These are phyloP conservation scores for Caenorhabditis sp. DNA, from an alignment of 2,888 invertebrate genomes.

Conservation along the genomic window DNA sequence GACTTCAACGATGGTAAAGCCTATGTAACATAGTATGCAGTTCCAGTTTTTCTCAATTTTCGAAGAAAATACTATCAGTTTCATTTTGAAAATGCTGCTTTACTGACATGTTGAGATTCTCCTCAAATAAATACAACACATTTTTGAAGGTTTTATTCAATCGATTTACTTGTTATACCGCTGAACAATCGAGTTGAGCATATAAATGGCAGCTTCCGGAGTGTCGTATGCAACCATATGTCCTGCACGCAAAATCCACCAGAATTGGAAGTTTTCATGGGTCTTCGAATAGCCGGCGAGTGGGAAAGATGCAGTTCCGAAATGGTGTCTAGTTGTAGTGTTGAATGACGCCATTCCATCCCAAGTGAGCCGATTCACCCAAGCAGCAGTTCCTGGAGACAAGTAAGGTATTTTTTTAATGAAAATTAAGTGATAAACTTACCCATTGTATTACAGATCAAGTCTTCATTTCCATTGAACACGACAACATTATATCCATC, in stretches of 20 bases:
- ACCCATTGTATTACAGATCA: slow-evolving; percentile 85
- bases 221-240: slow-evolving; percentile 76
- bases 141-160: neutral
- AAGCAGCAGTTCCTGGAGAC: slow-evolving; percentile 77
- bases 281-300: slow-evolving; percentile 58
- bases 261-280: slow-evolving; percentile 79
- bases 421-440: neutral
- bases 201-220: slow-evolving; percentile 51
- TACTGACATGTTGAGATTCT: too few species aligned
- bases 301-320: slow-evolving; percentile 47
- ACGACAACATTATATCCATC: slow-evolving; percentile 77
- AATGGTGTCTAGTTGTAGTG: slow-evolving; percentile 52
- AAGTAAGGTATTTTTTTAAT: too few species aligned
- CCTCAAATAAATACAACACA: slow-evolving; percentile 13
- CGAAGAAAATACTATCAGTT: too few species aligned
- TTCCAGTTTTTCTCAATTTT: too few species aligned
- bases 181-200: slow-evolving; percentile 37
- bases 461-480: slow-evolving; percentile 83
- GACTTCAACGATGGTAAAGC: too few species aligned
- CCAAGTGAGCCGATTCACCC: slow-evolving; percentile 82
- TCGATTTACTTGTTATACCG: slow-evolving; percentile 23
- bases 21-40: too few species aligned
- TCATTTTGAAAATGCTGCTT: too few species aligned
- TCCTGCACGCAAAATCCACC: slow-evolving; percentile 83
- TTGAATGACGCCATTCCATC: slow-evolving; percentile 76